Base-by-base conservation (phyloP, 2,888 invertebrate genomes). In the Helobdella robusta region DNA sequence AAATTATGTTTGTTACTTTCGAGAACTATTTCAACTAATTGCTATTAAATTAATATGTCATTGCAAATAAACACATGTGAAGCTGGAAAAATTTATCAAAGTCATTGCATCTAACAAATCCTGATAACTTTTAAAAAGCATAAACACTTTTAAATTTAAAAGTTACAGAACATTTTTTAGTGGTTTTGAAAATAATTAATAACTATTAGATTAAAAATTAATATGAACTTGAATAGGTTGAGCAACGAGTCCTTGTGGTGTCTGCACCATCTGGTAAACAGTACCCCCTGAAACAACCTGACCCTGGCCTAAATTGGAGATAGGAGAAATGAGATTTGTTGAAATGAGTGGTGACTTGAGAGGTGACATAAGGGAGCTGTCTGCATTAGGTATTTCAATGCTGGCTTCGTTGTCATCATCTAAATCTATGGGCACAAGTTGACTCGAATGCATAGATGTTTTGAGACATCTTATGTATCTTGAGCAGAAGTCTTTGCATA, bases 401-500 rank as follows among this genome's bases (percentile, higher is more conserved):
- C 25, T 44, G 20, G 35, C 18, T 65, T 46, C 65, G 46, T n/a
- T 50, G 20, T 62, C 62, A 23, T 62, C 65, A 30, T 59, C 58
- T n/a, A 35, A 32, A 50, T 69, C 69, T 1, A 64, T 64, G 5
- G 75, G 73, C 32, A 79, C 71, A 20, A 79, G 70, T 48, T 77
- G 75, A 58, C 78, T 78, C 70, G 76, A 77, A 63, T 79, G 78
- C 15, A 80, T 71, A 70, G 79, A 79, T 87, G 70, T 89, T 78
- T 91, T 91, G 72, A 92, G 83, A 77, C 91, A 91, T 58, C 89
- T 88, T 48, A 81, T 92, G 82, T 93, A 93, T 63, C 92, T 84
- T 71, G 88, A 89, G 82, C 92, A 92, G 82, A 93, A 93, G 82
- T 93, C 92, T 74, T 91, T 88, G 81, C 92, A 93, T 74, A 93